Evolutionary conservation across 2,797 vertebrate species (phyloP).

Genomic region (Chiloscyllium punctatum): DNA sequence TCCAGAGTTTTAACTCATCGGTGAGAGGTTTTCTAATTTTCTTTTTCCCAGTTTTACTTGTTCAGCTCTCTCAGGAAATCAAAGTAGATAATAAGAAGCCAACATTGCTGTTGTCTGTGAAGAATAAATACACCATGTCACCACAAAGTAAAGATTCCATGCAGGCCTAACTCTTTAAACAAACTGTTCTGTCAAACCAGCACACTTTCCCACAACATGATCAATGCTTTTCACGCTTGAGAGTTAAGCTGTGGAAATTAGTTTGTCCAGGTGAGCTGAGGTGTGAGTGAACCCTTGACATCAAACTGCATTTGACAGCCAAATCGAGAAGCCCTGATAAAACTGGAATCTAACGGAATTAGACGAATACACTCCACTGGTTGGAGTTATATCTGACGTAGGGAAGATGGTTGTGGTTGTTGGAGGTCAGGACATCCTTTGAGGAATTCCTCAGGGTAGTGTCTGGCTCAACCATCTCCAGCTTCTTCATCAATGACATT

Average conservation of each 20-base stretch:
- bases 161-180: background rate
- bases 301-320: too few relatives aligned
- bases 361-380: too few relatives aligned
- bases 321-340: too few relatives aligned
- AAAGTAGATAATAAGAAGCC: background rate
- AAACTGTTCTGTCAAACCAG: background rate
- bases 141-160: background rate
- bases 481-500: too few relatives aligned
- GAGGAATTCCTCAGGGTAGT: too few relatives aligned
- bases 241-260: background rate
- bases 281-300: too few relatives aligned
- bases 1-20: background rate
- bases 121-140: background rate
- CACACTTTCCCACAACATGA: background rate
- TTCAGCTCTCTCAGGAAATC: conserved; percentile 17
- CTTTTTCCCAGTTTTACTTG: conserved; percentile 19
- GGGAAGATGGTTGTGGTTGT: too few relatives aligned
- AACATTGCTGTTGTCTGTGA: background rate
- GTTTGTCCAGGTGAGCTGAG: background rate
- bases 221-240: background rate
- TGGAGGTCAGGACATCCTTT: too few relatives aligned
- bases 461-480: too few relatives aligned
- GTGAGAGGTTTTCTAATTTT: conserved; percentile 11
- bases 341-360: too few relatives aligned
- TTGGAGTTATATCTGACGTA: too few relatives aligned